Evolutionary conservation across 1,140 invertebrate genomes (phyloP).

Genomic region (Saccostrea glomerata): DNA sequence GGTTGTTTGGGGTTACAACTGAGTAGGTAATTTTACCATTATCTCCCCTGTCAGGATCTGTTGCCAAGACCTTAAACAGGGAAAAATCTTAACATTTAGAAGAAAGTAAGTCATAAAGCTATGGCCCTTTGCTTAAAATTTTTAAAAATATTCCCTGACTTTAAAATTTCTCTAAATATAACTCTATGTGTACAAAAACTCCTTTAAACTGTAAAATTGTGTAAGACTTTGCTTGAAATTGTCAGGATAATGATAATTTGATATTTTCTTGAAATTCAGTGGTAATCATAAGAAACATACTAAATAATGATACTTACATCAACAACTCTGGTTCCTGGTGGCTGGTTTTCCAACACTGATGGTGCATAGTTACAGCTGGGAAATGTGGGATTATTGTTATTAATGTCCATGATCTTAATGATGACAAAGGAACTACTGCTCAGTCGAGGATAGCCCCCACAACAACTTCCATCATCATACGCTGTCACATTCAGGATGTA

Average conservation of each 20-base stretch:
- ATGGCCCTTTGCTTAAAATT: not conserved
- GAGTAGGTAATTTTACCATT: constrained; percentile 66
- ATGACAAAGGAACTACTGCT: constrained; percentile 58
- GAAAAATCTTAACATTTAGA: not conserved
- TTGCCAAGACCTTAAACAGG: constrained; percentile 66
- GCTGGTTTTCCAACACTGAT: constrained; percentile 64
- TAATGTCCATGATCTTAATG: constrained; percentile 70
- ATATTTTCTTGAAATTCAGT: not conserved
- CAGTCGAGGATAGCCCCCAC: constrained; percentile 59
- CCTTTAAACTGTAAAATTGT: too few species aligned
- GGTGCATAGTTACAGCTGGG: constrained; percentile 66
- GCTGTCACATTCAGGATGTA: constrained; percentile 70
- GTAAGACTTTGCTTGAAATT: too few species aligned
- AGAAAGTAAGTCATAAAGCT: not conserved
- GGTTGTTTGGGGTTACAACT: constrained; percentile 56
- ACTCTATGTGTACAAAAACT: too few species aligned
- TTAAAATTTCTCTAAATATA: too few species aligned
- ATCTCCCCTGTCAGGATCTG: constrained; percentile 66
- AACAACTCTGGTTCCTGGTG: constrained; percentile 61
- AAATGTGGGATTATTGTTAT: constrained; percentile 71
- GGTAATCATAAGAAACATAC: not conserved
- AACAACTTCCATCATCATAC: constrained; percentile 72
- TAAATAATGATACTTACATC: constrained; percentile 56
- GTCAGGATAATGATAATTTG: too few species aligned
- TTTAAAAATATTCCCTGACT: too few species aligned